Conservation (phyloP, 2,113 vertebrate species). For the Anguilla rostrata region DNA sequence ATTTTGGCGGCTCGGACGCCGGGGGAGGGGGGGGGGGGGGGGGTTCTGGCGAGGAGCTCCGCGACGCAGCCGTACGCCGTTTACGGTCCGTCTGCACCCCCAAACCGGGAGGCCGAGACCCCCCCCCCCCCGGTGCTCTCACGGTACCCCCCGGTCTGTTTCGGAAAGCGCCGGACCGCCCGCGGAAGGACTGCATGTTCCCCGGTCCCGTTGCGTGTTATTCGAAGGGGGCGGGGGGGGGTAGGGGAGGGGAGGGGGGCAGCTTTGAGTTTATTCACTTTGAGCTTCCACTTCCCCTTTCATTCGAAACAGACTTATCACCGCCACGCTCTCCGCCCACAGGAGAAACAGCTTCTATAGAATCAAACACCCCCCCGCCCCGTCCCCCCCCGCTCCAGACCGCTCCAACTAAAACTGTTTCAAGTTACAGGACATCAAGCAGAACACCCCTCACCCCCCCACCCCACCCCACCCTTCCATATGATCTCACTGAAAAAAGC, state of each 20-base stretch:
- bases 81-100: background rate
- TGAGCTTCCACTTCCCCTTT: background rate
- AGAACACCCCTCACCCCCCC: background rate
- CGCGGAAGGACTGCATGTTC: background rate
- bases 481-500: too few relatives aligned
- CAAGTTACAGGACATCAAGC: background rate
- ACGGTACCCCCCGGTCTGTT: background rate
- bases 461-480: too few relatives aligned
- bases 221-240: too few relatives aligned
- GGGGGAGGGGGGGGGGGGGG: too few relatives aligned
- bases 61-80: too few relatives aligned
- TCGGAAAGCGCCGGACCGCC: background rate
- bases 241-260: too few relatives aligned
- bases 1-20: background rate
- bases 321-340: background rate
- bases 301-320: constrained; percentile 3
- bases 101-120: background rate
- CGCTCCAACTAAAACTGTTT: background rate
- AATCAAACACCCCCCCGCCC: too few relatives aligned
- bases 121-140: background rate
- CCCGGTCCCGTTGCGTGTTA: too few relatives aligned
- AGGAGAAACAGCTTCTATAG: background rate
- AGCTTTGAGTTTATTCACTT: background rate
- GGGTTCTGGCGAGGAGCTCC: background rate
- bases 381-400: background rate